Evolutionary conservation across 92 coral and sea anemone species (phyloP).

Genomic region (Virgularia gustaviana): DNA sequence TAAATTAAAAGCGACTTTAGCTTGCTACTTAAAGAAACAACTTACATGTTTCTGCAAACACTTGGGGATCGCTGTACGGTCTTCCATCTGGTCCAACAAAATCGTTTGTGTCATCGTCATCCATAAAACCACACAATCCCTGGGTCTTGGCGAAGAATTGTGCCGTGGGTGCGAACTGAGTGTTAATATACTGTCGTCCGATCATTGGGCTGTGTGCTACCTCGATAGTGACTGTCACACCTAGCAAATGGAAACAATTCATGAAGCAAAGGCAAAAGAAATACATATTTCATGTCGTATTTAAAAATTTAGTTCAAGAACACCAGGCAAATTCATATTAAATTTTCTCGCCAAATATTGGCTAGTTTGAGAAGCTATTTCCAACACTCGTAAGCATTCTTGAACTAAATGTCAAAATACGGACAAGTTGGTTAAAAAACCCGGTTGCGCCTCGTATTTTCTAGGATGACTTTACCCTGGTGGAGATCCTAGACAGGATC

Average conservation of each 20-base stretch:
- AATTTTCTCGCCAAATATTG: too few species aligned
- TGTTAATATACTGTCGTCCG: slow-evolving; percentile 63
- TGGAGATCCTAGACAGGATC: too few species aligned
- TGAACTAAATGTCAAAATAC: too few species aligned
- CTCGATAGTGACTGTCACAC: slow-evolving; percentile 58
- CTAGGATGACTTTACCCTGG: too few species aligned
- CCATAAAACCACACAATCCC: slow-evolving; percentile 76
- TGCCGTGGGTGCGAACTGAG: slow-evolving; percentile 54
- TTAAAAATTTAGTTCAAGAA: too few species aligned
- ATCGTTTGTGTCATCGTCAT: slow-evolving; percentile 63
- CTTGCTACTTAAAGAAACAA: not conserved
- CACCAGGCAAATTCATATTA: too few species aligned
- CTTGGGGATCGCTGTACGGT: slow-evolving; percentile 47
- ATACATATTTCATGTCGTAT: not conserved
- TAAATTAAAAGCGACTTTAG: too few species aligned
- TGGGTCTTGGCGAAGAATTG: slow-evolving; percentile 57
- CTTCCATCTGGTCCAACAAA: slow-evolving; percentile 59
- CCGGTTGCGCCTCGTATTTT: too few species aligned
- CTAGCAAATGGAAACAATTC: slow-evolving; percentile 17
- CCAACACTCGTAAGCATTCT: too few species aligned
- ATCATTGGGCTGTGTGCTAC: slow-evolving; percentile 62
- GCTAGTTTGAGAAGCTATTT: too few species aligned
- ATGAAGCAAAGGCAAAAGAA: too few species aligned
- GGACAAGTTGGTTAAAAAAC: too few species aligned
- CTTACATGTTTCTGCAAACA: slow-evolving; percentile 76